Evolutionary conservation across 1,140 invertebrate genomes (phyloP).

Genomic region (Bacillus rossius): DNA sequence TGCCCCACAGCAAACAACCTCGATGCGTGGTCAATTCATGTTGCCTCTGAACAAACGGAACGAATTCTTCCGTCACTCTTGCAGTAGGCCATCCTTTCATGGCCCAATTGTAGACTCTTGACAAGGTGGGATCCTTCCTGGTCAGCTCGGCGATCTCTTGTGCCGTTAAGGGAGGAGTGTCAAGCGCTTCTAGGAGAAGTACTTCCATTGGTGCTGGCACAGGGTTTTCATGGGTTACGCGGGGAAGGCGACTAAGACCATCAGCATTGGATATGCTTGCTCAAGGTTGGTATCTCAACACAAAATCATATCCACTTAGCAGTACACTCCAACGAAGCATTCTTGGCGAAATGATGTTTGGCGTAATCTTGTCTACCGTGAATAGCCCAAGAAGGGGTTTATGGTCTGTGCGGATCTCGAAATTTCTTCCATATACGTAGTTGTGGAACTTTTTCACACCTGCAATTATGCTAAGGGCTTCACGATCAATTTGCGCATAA

Average conservation of each 20-base stretch:
- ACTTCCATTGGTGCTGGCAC: not conserved
- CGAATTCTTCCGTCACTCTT: not conserved
- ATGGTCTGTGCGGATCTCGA: conserved; percentile 35
- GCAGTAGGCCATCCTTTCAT: not conserved
- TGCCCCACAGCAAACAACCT: not conserved
- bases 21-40: not conserved
- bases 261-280: conserved; percentile 3
- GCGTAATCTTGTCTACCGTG: conserved; percentile 24
- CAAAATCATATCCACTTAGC: conserved; percentile 21
- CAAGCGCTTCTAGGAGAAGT: conserved; percentile 7
- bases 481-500: conserved; percentile 45
- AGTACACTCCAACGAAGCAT: conserved; percentile 16
- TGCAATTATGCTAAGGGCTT: conserved; percentile 31
- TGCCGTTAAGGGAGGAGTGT: conserved; percentile 4
- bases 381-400: conserved; percentile 38
- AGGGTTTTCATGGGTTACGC: not conserved
- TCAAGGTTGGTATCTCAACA: not conserved
- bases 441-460: too few species aligned
- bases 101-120: not conserved
- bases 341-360: conserved; percentile 28
- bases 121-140: conserved; percentile 5
- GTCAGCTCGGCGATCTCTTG: conserved; percentile 3
- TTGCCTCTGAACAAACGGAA: not conserved
- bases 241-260: not conserved
- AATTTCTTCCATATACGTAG: too few species aligned